Evolutionary conservation across 2,888 invertebrate genomes (phyloP).

Genomic region (Drosophila robusta): DNA sequence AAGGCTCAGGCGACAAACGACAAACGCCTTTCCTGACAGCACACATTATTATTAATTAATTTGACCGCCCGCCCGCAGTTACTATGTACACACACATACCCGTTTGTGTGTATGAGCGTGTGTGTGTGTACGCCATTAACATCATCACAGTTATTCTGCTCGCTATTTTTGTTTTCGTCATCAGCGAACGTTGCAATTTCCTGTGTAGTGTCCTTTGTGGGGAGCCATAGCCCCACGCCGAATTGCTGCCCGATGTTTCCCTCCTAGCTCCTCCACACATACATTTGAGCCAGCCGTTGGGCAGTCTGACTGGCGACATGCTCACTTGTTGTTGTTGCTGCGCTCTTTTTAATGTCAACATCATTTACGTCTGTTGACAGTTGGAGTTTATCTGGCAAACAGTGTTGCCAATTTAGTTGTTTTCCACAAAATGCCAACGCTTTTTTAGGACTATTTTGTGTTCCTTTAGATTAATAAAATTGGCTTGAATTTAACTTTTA

Average conservation of each 20-base stretch:
- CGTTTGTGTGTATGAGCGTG: slow-evolving; percentile 4
- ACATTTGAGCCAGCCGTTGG: slow-evolving; percentile 68
- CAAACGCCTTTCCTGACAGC: slow-evolving; percentile 11
- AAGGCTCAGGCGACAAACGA: slow-evolving; percentile 21
- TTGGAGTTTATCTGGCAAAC: slow-evolving; percentile 36
- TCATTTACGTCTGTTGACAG: slow-evolving; percentile 58
- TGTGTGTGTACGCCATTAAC: slow-evolving; percentile 25
- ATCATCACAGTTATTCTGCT: slow-evolving; percentile 48
- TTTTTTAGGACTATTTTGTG: neutral
- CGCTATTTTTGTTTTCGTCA: slow-evolving; percentile 65
- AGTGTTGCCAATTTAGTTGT: slow-evolving; percentile 28
- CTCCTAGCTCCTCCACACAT: neutral
- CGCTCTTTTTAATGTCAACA: slow-evolving; percentile 46
- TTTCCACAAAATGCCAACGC: neutral
- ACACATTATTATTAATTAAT: slow-evolving; percentile 79
- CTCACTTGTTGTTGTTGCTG: slow-evolving; percentile 8
- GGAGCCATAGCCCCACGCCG: too few relatives aligned
- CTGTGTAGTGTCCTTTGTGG: slow-evolving; percentile 47
- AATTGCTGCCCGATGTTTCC: too few relatives aligned
- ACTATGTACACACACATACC: neutral
- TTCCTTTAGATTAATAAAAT: neutral
- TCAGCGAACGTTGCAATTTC: slow-evolving; percentile 67
- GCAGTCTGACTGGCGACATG: slow-evolving; percentile 75
- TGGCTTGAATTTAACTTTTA: neutral
- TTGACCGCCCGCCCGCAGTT: slow-evolving; percentile 50